phyloP scores from a whole-genome alignment of 1,140 invertebrate species.

The Drosophila eugracilis region DNA sequence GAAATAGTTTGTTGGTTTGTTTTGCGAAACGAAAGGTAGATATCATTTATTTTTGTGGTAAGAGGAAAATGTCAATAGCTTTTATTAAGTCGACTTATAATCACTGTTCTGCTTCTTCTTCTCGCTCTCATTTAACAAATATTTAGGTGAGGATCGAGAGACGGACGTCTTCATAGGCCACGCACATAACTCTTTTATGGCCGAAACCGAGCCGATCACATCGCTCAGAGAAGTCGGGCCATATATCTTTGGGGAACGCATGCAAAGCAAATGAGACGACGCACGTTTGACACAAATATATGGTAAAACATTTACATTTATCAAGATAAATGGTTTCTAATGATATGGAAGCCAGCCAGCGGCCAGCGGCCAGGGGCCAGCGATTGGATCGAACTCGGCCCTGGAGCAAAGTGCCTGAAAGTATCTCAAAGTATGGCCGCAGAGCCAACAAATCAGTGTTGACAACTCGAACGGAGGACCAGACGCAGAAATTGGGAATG shows the following conservation, averaged over 20 bases:
- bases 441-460: constrained; percentile 78
- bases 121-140: not conserved
- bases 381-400: constrained; percentile 19
- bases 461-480: constrained; percentile 58
- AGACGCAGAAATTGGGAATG: constrained; percentile 36
- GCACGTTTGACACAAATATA: constrained; percentile 76
- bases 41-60: no score
- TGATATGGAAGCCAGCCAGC: constrained; percentile 73
- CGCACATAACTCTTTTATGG: constrained; percentile 11
- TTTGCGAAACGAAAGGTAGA: no score
- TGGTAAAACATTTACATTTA: constrained; percentile 82
- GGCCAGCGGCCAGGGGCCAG: no score
- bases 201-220: constrained; percentile 52
- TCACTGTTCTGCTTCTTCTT: no score
- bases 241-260: constrained; percentile 63
- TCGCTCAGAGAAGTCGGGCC: constrained; percentile 2
- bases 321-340: constrained; percentile 83
- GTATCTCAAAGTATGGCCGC: constrained; percentile 50
- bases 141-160: not conserved
- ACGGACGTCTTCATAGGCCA: constrained; percentile 25
- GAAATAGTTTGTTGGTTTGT: no score
- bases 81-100: not conserved
- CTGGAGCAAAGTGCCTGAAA: constrained; percentile 32
- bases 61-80: no score
- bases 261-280: constrained; percentile 76